phyloP scores from a whole-genome alignment of 2,113 vertebrate genomes.

The Myodes glareolus region DNA sequence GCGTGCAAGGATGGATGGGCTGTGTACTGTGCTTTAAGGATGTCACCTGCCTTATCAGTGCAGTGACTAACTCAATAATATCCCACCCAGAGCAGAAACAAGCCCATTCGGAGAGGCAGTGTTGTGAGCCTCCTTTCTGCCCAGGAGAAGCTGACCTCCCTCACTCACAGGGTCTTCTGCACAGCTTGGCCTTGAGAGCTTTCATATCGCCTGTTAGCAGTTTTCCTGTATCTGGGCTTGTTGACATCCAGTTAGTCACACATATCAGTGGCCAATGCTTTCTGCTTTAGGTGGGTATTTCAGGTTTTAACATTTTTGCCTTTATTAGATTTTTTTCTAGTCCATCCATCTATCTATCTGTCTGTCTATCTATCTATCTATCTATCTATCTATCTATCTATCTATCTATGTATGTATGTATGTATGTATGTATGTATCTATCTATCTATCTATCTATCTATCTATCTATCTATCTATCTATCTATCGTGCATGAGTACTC shows the following conservation, averaged over 20 bases:
- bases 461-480: too few species aligned
- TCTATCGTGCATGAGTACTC: too few species aligned
- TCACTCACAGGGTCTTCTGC: constrained; percentile 28
- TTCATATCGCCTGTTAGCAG: constrained; percentile 9
- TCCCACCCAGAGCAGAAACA: neutral
- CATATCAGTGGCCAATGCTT: constrained; percentile 21
- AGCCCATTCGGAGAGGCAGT: neutral
- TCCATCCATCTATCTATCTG: too few species aligned
- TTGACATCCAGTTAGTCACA: constrained; percentile 17
- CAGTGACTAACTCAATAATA: constrained; percentile 15
- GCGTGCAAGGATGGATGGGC: neutral
- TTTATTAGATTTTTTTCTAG: constrained; percentile 15
- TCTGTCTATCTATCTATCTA: too few species aligned
- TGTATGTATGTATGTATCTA: too few species aligned
- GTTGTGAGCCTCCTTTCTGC: neutral
- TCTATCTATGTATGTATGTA: too few species aligned
- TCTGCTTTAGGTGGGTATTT: constrained; percentile 25
- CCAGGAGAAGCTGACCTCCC: neutral
- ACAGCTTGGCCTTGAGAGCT: neutral
- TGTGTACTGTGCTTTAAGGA: constrained; percentile 43
- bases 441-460: too few species aligned
- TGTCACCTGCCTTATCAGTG: neutral
- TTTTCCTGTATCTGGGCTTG: neutral
- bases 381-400: too few species aligned
- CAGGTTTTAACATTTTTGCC: neutral